phyloP scores from a whole-genome alignment of 2,797 vertebrate species.

The Perodicticus potto region DNA sequence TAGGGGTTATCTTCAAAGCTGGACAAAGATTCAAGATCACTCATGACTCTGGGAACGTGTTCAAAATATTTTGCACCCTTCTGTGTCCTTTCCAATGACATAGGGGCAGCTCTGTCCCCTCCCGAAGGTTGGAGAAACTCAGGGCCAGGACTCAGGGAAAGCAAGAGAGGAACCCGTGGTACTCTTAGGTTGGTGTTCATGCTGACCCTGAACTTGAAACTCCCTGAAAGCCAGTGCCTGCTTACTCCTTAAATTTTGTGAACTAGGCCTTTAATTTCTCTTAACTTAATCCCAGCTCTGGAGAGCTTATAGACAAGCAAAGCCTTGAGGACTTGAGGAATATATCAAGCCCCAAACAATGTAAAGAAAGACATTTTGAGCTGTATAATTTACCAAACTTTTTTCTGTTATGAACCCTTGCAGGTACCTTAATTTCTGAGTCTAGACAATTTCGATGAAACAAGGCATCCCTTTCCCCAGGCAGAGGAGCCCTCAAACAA shows the following conservation, averaged over 20 bases:
- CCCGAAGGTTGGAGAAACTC: neutral
- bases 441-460: slow-evolving; percentile 43
- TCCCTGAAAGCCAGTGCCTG: neutral
- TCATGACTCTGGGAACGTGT: neutral
- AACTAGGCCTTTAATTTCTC: neutral
- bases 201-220: neutral
- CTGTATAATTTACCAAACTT: neutral
- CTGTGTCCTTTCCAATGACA: neutral
- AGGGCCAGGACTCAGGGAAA: neutral
- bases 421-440: slow-evolving; percentile 20
- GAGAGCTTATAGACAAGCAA: neutral
- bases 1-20: slow-evolving; percentile 33
- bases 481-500: neutral
- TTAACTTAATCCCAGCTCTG: neutral
- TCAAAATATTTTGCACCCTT: neutral
- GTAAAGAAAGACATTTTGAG: neutral
- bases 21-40: neutral
- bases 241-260: neutral
- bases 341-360: neutral
- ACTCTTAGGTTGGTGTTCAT: too few species aligned
- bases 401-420: neutral
- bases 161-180: neutral
- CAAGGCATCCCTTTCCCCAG: neutral
- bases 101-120: neutral
- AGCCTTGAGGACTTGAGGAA: neutral